Evolutionary conservation across 2,797 vertebrate genomes (phyloP).

Genomic region (Eidolon dupreanum): DNA sequence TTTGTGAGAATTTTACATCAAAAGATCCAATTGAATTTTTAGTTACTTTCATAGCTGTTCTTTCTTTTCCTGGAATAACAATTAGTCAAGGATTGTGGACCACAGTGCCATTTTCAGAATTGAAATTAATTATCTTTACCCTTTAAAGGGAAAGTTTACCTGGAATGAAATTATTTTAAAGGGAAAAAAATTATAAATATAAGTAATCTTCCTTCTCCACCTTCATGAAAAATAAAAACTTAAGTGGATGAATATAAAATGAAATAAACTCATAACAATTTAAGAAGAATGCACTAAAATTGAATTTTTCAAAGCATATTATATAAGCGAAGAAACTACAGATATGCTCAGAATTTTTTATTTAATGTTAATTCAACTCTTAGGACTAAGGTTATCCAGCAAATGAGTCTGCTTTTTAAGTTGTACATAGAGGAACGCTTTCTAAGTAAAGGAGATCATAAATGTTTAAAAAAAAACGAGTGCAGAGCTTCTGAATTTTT

Average conservation of each 20-base stretch:
- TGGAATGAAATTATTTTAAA: conserved; percentile 27
- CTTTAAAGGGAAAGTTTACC: neutral
- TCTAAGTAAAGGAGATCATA: conserved; percentile 48
- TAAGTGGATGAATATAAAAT: conserved; percentile 49
- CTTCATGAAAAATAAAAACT: conserved; percentile 34
- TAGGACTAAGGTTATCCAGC: conserved; percentile 19
- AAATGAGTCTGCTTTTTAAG: conserved; percentile 34
- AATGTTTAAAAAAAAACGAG: conserved; percentile 62
- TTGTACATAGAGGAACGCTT: neutral
- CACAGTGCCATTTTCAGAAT: neutral
- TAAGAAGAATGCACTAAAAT: conserved; percentile 26
- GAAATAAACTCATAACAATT: conserved; percentile 34
- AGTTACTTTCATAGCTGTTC: conserved; percentile 12
- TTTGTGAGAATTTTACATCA: neutral
- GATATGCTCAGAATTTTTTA: conserved; percentile 38
- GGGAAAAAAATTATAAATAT: neutral
- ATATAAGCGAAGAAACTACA: neutral
- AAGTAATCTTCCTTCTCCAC: neutral
- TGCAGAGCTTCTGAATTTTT: conserved; percentile 38
- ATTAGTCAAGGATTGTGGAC: neutral
- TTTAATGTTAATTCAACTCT: conserved; percentile 31
- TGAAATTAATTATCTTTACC: conserved; percentile 45
- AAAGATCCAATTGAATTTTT: neutral
- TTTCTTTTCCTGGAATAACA: neutral
- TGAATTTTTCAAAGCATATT: conserved; percentile 42